Evolutionary conservation across 2,113 vertebrate genomes (phyloP), one percentile per base, ranked within the genome.

Genomic region (Misgurnus anguillicaudatus): DNA sequence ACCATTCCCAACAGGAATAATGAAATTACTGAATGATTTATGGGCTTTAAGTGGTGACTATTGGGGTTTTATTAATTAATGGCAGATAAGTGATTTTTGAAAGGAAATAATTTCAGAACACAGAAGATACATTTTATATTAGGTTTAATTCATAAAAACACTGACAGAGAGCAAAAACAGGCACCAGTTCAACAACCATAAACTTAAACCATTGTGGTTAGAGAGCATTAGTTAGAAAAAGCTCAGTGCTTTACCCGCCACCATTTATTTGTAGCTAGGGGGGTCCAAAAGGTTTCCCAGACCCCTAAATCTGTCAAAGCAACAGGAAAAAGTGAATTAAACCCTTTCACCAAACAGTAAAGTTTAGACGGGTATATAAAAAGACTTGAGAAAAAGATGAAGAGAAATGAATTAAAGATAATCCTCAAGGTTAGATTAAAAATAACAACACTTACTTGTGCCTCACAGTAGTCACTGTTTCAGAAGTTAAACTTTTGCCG

Each of bases 391-490:
- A 62, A 60, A 5, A 79, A 72, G 1, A n/a, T 21, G 13, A 42
- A 13, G 71, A 51, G 11, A 57, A 21, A 3, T 45, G 38, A 38
- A 45, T 51, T 36, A 57, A 5, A 63, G 39, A 74, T 36, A 2
- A 31, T 11, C 17, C n/a, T 9, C 7, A 31, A 69, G 11, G 62
- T 41, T 6, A 45, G 0, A 64, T 19, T 5, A n/a, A 4, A 8
- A 75, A 64, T 38, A 70, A 0, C 19, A 75, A 21, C 62, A 94
- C 97, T 93, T 93, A 98, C 96, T 98, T 98, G 91, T 97, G 84
- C 78, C 90, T 95, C 78, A 98, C 94, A 0, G 94, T 97, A 58
- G 90, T 92, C 42, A 98, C 96, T 0, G 96, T 98, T 87, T 98
- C 97, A 19, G 94, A 85, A 65, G 93, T 86, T 75, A 99, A 93